phyloP scores from a whole-genome alignment of 2,888 invertebrate species.

The Agapostemon virescens region DNA sequence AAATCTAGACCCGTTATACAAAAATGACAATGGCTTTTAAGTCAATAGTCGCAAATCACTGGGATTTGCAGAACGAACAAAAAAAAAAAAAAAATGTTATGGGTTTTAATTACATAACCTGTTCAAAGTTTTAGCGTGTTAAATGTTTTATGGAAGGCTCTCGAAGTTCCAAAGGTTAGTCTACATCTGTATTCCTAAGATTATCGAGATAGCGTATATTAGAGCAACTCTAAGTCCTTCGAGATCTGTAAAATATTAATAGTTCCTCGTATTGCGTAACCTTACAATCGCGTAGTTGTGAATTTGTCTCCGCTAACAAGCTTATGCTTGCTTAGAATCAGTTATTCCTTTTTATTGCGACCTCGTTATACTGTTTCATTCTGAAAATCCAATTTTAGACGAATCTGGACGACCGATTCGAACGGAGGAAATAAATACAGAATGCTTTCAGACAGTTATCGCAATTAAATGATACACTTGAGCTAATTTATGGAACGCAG shows the following conservation, averaged over 20 bases:
- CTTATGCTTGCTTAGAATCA: background rate
- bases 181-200: background rate
- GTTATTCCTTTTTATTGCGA: background rate
- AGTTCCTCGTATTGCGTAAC: background rate
- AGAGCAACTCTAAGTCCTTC: background rate
- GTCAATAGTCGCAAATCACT: background rate
- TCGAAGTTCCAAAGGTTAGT: background rate
- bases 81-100: background rate
- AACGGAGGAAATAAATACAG: background rate
- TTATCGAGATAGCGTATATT: background rate
- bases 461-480: background rate
- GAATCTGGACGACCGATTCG: background rate
- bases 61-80: background rate
- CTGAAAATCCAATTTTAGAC: background rate
- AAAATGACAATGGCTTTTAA: background rate
- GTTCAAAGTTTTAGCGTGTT: background rate
- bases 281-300: background rate
- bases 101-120: background rate
- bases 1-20: background rate
- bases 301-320: background rate
- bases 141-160: background rate
- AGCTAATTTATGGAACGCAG: background rate
- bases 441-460: background rate
- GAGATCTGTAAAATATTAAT: background rate
- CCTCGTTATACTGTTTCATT: background rate